These are phyloP conservation scores for Volucella inanis DNA, from an alignment of 2,888 invertebrate genomes.

Conservation along the genomic window DNA sequence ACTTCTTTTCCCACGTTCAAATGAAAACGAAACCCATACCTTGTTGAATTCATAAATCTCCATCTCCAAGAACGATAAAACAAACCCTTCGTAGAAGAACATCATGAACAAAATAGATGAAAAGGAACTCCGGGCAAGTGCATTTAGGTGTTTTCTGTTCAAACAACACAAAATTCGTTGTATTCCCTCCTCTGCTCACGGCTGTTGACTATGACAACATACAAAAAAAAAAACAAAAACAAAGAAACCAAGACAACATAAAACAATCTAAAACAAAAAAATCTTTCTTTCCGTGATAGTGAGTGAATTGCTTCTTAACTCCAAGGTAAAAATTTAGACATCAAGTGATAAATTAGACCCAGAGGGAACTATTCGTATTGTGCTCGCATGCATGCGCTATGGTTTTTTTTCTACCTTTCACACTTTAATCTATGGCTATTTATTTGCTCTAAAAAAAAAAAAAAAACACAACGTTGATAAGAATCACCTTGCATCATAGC, in stretches of 20 bases:
- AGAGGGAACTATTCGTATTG: conserved; percentile 20
- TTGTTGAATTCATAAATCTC: conserved; percentile 54
- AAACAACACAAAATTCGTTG: conserved; percentile 44
- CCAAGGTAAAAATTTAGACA: conserved; percentile 42
- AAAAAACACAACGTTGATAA: conserved; percentile 48
- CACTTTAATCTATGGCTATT: conserved; percentile 47
- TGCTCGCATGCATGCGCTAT: conserved; percentile 13
- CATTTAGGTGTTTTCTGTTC: conserved; percentile 40
- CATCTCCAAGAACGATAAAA: conserved; percentile 8
- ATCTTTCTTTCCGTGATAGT: conserved; percentile 6
- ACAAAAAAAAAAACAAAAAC: conserved; percentile 12
- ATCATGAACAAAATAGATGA: conserved; percentile 14
- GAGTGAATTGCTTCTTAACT: background rate
- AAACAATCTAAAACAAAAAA: conserved; percentile 37
- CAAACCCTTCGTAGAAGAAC: conserved; percentile 47
- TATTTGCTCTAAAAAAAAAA: conserved; percentile 42
- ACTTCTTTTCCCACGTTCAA: conserved; percentile 3
- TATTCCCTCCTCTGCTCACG: background rate
- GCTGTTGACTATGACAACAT: conserved; percentile 20
- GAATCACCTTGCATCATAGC: conserved; percentile 40
- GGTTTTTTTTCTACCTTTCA: conserved; percentile 21
- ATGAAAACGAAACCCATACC: background rate
- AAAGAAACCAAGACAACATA: background rate
- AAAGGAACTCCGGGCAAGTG: conserved; percentile 34
- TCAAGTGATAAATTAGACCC: conserved; percentile 59